Conservation (phyloP, 2,888 invertebrate genomes). For the Eurytoma adleriae region DNA sequence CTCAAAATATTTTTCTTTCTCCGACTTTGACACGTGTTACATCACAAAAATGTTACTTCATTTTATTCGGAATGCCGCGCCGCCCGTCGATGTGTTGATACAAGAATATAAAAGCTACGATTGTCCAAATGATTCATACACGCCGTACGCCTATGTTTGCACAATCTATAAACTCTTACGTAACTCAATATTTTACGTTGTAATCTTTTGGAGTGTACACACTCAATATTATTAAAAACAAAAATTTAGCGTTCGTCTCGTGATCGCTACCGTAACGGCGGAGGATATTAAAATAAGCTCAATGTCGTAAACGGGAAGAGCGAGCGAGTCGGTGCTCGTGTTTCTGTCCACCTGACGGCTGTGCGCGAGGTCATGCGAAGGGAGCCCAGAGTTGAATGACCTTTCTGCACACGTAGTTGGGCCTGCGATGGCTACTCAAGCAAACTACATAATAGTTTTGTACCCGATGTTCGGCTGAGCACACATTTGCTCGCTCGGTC, state of each 20-base stretch:
- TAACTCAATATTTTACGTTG: background rate
- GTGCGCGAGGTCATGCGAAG: conserved; percentile 22
- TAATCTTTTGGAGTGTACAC: background rate
- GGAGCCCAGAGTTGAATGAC: conserved; percentile 37
- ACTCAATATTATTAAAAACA: background rate
- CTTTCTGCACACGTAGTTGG: conserved; percentile 3
- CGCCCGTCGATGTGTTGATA: no score
- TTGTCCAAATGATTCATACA: no score
- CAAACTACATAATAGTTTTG: no score
- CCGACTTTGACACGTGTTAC: no score
- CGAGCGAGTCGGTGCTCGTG: background rate
- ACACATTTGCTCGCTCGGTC: conserved; percentile 8
- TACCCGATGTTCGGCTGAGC: no score
- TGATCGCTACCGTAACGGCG: background rate
- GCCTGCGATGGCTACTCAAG: no score
- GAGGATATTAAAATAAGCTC: background rate
- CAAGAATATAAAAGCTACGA: no score
- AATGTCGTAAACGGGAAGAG: background rate
- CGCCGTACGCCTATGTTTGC: no score
- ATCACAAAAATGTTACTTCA: no score
- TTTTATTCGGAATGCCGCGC: no score
- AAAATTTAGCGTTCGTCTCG: background rate
- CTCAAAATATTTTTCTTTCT: no score
- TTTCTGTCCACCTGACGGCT: conserved; percentile 33
- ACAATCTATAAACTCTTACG: background rate